phyloP scores from a whole-genome alignment of 2,113 vertebrate genomes.

The Coturnix japonica region DNA sequence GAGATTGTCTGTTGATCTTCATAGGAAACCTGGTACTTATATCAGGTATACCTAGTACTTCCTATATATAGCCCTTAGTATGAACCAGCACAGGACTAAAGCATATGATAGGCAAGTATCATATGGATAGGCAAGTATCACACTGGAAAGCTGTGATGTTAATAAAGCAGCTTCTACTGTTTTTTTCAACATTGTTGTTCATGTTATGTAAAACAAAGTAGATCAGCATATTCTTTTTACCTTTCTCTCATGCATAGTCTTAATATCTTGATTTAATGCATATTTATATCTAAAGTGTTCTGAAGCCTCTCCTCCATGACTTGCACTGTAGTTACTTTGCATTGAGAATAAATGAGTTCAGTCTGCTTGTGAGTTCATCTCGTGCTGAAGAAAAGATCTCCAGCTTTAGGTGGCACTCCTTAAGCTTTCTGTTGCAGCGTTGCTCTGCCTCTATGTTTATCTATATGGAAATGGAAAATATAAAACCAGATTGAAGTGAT shows the following conservation, averaged over 20 bases:
- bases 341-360: neutral
- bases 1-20: neutral
- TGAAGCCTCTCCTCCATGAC: neutral
- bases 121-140: too few relatives aligned
- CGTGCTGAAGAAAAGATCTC: neutral
- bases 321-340: neutral
- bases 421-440: neutral
- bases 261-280: neutral
- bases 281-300: neutral
- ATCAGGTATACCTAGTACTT: too few relatives aligned
- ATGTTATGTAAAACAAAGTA: neutral
- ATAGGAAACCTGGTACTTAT: neutral
- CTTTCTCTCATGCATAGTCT: neutral
- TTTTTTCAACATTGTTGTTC: neutral
- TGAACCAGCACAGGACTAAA: neutral
- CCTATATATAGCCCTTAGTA: neutral
- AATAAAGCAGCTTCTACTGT: neutral
- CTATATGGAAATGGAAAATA: neutral
- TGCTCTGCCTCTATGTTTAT: neutral
- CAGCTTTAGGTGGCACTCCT: neutral
- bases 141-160: neutral
- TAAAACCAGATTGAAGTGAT: neutral
- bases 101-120: neutral
- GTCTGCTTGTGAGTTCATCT: neutral
- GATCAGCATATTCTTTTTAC: neutral